Evolutionary conservation across 1,140 invertebrate species (phyloP), one percentile per base, ranked within the genome.

Genomic region (Gyrodactylus bullatarudis): DNA sequence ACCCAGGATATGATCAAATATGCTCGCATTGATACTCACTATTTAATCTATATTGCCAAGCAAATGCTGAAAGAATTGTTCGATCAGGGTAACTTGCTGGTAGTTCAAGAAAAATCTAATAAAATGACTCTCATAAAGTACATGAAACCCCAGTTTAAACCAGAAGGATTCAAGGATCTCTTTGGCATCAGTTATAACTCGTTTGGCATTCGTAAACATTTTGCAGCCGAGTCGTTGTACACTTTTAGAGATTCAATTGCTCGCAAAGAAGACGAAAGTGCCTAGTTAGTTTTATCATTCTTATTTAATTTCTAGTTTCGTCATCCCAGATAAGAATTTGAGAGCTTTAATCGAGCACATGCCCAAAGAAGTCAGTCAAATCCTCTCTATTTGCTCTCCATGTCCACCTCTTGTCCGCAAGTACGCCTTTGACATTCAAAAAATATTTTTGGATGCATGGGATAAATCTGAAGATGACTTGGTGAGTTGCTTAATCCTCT

Each of bases 241-340:
- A 82, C 82, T 23, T 98, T 94, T 94, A 82, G 94, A 70, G 91
- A 98, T 80, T 77, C 80, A 23, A 84, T 86, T 1, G 92, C 92
- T 0, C 82, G 93, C 68, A 77, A 84, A 68, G 86, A 92, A 78
- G 94, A 99, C 80, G 94, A 99, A 79, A 94, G 91, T 78, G 82
- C 81, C 20, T 85, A 83, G 85, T 87, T 79, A 54, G 34, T 54
- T 54, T 54, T 16, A n/a, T n/a, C 8, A 16, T n/a, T 54, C n/a
- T 54, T 54, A n/a, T 16, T 54, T 16, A 54, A 8, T 54, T 54
- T 54, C n/a, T 54, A 54, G 34, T n/a, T 54, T 16, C 23, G 87
- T 97, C 26, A 80, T 98, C 74, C 91, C 92, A 0, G 93, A 92
- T 81, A 89, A 96, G 78, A 94, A 94, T 89, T 77, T 98, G 78